Percentiles rank a stretch among this genome's conserved stretches.
Conservation (phyloP, 1,140 invertebrate species). For the Ctenoplectra terminalis region DNA sequence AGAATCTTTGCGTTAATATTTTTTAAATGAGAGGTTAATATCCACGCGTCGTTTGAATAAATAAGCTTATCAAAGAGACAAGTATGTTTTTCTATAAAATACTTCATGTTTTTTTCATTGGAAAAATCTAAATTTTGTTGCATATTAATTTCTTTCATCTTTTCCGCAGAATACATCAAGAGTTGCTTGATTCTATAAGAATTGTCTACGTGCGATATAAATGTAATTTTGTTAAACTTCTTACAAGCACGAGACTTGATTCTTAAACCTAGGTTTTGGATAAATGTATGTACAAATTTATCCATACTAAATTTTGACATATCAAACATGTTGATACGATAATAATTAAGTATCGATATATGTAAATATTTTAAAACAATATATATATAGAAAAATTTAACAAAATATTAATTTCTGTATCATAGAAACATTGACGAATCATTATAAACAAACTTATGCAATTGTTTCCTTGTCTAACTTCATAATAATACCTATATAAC, state of each 20-base stretch:
- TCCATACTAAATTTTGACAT: conserved; percentile 26
- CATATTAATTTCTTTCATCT: conserved; percentile 38
- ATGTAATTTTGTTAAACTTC: conserved; percentile 16
- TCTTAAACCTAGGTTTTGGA: conserved; percentile 42
- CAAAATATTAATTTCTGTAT: conserved; percentile 17
- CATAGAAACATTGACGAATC: conserved; percentile 10
- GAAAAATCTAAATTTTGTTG: conserved; percentile 55
- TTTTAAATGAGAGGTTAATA: conserved; percentile 35
- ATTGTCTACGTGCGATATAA: conserved; percentile 34
- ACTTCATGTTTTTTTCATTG: conserved; percentile 29
- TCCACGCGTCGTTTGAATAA: conserved; percentile 21
- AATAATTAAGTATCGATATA: neutral
- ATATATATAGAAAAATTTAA: neutral
- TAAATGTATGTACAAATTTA: conserved; percentile 46
- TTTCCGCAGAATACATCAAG: conserved; percentile 29
- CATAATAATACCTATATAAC: conserved; percentile 1
- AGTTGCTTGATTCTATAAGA: conserved; percentile 43
- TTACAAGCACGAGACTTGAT: neutral
- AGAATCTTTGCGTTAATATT: conserved; percentile 54
- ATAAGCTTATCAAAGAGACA: conserved; percentile 37
- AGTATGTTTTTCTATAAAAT: conserved; percentile 50
- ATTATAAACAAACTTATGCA: conserved; percentile 5
- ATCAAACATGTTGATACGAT: conserved; percentile 35
- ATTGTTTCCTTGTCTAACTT: conserved; percentile 21
- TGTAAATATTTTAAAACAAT: conserved; percentile 14